A percentile compares a stretch with the other conserved stretches of the same genome.
phyloP scores from a whole-genome alignment of 2,797 vertebrate species.

The Propithecus perrieri region DNA sequence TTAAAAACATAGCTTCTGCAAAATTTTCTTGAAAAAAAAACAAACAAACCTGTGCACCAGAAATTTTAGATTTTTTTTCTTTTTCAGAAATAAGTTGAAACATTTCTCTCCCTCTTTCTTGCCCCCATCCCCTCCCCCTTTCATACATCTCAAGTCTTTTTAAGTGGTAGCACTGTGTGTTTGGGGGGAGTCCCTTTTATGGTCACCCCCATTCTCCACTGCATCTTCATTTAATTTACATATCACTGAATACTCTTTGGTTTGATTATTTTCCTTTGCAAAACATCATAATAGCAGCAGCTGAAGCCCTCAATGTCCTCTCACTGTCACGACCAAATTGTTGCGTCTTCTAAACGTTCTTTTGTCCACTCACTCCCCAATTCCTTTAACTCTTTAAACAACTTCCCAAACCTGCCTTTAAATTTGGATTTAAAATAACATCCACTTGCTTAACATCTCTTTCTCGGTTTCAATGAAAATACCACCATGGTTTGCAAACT shows the following conservation, averaged over 20 bases:
- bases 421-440: background rate
- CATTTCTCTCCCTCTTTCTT: conserved; percentile 54
- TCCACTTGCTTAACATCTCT: conserved; percentile 25
- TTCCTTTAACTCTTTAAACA: conserved; percentile 25
- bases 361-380: conserved; percentile 57
- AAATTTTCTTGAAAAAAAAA: conserved; percentile 83
- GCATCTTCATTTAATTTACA: conserved; percentile 56
- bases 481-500: conserved; percentile 57
- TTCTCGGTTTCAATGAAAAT: conserved; percentile 59
- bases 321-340: conserved; percentile 72
- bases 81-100: conserved; percentile 74
- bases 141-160: conserved; percentile 77
- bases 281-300: conserved; percentile 91
- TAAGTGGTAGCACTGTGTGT: conserved; percentile 72
- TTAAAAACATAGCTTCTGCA: conserved; percentile 87
- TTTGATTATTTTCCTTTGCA: conserved; percentile 87
- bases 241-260: conserved; percentile 94
- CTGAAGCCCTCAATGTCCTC: conserved; percentile 87
- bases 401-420: conserved; percentile 53
- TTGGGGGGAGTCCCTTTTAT: conserved; percentile 15
- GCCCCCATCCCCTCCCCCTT: background rate
- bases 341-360: conserved; percentile 66
- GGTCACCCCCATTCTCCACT: conserved; percentile 34
- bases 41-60: conserved; percentile 86
- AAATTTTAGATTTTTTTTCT: conserved; percentile 79